Conservation (phyloP, 2,888 invertebrate genomes). For the Drosophila limbata region DNA sequence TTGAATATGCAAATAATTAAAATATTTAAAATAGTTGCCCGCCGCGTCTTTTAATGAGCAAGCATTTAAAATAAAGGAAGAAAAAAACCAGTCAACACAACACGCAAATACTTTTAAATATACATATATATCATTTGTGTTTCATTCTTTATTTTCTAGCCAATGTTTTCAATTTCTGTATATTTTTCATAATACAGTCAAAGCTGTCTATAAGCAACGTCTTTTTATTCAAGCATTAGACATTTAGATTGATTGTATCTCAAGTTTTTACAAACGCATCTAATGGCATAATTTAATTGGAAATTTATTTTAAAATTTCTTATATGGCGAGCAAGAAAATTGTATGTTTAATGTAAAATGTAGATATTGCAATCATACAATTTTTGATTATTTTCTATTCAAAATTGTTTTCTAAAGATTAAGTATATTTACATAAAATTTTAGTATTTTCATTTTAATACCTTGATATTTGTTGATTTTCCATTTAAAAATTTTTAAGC, state of each 20-base stretch:
- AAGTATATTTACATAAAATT: no score
- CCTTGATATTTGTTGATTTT: not conserved
- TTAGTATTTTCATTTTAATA: not conserved
- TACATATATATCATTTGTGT: constrained; percentile 19
- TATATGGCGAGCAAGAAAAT: no score
- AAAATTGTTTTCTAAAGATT: no score
- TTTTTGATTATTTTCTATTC: no score
- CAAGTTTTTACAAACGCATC: not conserved
- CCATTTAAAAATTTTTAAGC: not conserved
- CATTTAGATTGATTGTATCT: not conserved
- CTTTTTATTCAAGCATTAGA: not conserved
- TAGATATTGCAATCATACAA: no score
- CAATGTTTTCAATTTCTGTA: not conserved
- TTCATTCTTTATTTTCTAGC: constrained; percentile 19
- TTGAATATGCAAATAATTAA: constrained; percentile 72
- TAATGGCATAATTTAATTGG: no score
- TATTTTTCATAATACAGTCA: constrained; percentile 7
- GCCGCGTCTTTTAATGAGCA: constrained; percentile 66
- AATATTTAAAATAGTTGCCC: constrained; percentile 75
- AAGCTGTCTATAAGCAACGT: not conserved
- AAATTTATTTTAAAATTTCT: no score
- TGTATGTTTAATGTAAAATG: no score
- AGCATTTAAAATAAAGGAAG: constrained; percentile 12
- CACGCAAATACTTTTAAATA: constrained; percentile 30
- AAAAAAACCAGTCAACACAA: constrained; percentile 12